Conservation (phyloP, 1,140 invertebrate genomes). For the Meloidogyne chitwoodi region DNA sequence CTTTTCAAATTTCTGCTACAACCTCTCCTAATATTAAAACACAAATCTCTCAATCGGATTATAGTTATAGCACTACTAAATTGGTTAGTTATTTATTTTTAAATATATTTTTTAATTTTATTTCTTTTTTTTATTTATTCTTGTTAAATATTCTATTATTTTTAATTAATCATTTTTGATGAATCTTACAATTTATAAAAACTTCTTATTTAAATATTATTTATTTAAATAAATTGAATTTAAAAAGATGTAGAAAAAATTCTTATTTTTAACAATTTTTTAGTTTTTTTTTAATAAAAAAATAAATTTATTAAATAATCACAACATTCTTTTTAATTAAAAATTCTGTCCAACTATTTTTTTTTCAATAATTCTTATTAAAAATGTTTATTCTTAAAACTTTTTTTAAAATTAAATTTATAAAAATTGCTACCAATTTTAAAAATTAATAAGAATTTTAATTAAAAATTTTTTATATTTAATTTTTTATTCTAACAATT, state of each 20-base stretch:
- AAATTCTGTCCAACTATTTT: too few relatives aligned
- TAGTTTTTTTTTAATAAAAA: background rate
- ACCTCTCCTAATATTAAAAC: background rate
- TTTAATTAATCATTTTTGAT: background rate
- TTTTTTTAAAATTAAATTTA: too few relatives aligned
- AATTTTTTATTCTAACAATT: background rate
- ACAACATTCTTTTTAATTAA: too few relatives aligned
- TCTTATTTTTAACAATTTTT: background rate
- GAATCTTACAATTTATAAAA: background rate
- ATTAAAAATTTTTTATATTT: background rate
- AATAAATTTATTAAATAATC: too few relatives aligned
- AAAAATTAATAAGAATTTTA: too few relatives aligned
- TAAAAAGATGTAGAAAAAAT: too few relatives aligned
- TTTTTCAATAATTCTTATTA: too few relatives aligned
- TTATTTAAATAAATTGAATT: too few relatives aligned
- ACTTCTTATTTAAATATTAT: too few relatives aligned
- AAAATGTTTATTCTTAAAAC: too few relatives aligned
- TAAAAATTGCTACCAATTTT: too few relatives aligned
- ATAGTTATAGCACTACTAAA: background rate
- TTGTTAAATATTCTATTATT: background rate
- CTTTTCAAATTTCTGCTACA: background rate
- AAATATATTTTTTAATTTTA: background rate
- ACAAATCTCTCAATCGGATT: background rate
- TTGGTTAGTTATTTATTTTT: background rate
- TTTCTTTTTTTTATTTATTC: background rate